Evolutionary conservation across 2,113 vertebrate genomes (phyloP), one percentile per base, ranked within the genome.

Genomic region (Otus sunia): DNA sequence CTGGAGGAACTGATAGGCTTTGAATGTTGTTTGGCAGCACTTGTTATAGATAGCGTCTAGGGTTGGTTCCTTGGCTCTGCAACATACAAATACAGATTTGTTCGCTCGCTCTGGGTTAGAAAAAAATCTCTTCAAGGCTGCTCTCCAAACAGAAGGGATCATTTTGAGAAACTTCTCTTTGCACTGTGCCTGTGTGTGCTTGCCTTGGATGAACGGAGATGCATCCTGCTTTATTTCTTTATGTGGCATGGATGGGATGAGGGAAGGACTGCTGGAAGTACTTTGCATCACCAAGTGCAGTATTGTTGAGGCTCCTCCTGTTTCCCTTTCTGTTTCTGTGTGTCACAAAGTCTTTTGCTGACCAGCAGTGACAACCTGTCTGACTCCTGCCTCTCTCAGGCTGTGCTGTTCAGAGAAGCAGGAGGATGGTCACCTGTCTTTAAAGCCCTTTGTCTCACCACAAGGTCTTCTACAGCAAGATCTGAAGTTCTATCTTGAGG

Each of bases 241-340:
- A 1, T 34, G 1, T 29, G 64, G 45, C 41, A 8, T 6, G 22
- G 69, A 2, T 58, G 84, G 37, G 53, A 7, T 17, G 32, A 47
- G 79, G 49, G 43, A 29, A 67, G 71, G 49, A 26, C 34, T 86
- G 18, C 71, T 59, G 71, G 75, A 43, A 32, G 37, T 1, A 1
- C 43, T 81, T 37, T 16, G 26, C 1, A 1, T 41, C 39, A 68
- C 26, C 55, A 55, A 4, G 39, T 36, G 69, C 12, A 32, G 10
- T 32, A 17, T 20, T 45, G 14, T 26, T 0, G 1, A 45, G 37
- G 15, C 9, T 39, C 4, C 20, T 64, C 18, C 32, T 13, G 5
- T 29, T 77, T 73, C 43, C 41, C 45, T 34, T 13, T 30, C 53
- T 30, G 13, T 52, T 69, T 69, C 39, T 58, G n/a, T 5, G 56